Base-by-base conservation (phyloP, 2,888 invertebrate genomes). In the Chrysomela aeneicollis region DNA sequence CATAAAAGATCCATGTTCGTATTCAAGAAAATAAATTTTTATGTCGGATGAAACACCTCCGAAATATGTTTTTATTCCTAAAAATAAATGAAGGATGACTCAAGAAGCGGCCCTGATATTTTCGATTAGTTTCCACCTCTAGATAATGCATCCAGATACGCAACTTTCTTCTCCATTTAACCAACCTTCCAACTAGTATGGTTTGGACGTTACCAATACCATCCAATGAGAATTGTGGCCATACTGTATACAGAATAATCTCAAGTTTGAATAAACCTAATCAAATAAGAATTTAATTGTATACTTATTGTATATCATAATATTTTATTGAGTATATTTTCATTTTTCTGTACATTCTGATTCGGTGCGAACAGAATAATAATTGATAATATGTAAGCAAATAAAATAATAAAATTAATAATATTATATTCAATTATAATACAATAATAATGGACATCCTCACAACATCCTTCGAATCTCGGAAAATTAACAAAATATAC, bases 281-380 rank as follows among this genome's bases (percentile, higher is more conserved):
- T 51, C 42, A 64, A 64, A 64, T 50, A 50, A 26, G 6, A 62
- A 10, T 32, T 52, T 42, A 62, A 59, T 62, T 58, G 52, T 68
- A 63, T 68, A 65, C 30, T 37, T 59, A 62, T 62, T 58, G 55
- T 68, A 61, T 68, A 66, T 71, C 66, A 71, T 76, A 78, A 75
- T 78, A 78, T 76, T 81, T 80, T 80, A 79, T 81, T 81, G 81
- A 81, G 80, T 81, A 81, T 81, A 80, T 78, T 78, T 73, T 78
- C 77, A 71, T 76, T 71, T 77, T 79, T 79, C 81, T 81, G 81
- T 81, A 81, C 81, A 81, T 79, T 79, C 75, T 77, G 76, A 78
- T 81, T 80, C 80, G 80, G 80, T 79, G 79, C 78, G 78, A 78
- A 81, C 80, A 81, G 81, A 81, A 80, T 76, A 76, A 77, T 73